These are phyloP conservation scores for Shargacucullia verbasci DNA, from an alignment of 2,888 invertebrate species.

Conservation along the genomic window DNA sequence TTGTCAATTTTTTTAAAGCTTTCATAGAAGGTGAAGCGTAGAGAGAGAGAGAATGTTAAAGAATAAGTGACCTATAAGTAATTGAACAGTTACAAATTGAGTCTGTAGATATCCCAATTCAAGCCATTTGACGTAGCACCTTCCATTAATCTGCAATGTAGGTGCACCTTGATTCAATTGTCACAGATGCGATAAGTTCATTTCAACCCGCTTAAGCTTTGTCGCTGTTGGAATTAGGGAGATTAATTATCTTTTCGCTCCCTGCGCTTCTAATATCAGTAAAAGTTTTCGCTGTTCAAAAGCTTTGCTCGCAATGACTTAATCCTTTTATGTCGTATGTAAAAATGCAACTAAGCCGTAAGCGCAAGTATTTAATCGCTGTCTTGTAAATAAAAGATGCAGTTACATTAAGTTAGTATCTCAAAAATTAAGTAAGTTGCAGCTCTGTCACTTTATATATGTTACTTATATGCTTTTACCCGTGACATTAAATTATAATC, in stretches of 20 bases:
- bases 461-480: no score
- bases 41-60: conserved; percentile 53
- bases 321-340: no score
- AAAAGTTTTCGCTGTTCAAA: neutral
- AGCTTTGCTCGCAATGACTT: no score
- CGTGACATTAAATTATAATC: no score
- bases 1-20: conserved; percentile 69
- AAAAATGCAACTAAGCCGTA: no score
- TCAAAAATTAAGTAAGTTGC: no score
- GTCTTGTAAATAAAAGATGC: no score
- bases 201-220: conserved; percentile 45
- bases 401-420: no score
- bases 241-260: conserved; percentile 35
- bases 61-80: conserved; percentile 51
- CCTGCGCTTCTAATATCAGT: conserved; percentile 13
- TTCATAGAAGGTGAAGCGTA: conserved; percentile 66
- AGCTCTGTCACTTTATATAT: no score
- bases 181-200: conserved; percentile 41
- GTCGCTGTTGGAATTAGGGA: conserved; percentile 34
- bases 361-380: no score
- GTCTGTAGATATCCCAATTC: no score
- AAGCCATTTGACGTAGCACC: conserved; percentile 2
- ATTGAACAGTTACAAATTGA: conserved; percentile 19
- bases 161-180: conserved; percentile 42
- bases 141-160: conserved; percentile 28